These are phyloP conservation scores for Uria lomvia DNA, from an alignment of 2,113 vertebrate species.

Conservation along the genomic window DNA sequence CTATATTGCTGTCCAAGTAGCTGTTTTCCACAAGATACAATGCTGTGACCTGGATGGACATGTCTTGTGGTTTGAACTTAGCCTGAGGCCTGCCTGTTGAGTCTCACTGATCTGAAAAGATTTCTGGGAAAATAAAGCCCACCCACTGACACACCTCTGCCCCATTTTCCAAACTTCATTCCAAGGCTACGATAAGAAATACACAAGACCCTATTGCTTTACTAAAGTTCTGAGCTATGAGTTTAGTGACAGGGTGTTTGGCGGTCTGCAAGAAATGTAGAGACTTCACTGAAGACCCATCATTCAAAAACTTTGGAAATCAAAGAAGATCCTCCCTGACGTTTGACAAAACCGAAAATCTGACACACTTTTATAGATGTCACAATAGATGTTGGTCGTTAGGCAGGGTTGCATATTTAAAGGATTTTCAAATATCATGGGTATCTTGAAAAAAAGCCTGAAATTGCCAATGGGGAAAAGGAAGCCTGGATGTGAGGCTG, in stretches of 20 bases:
- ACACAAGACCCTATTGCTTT: background rate
- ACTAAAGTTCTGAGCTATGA: background rate
- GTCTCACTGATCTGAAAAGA: background rate
- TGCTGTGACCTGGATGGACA: background rate
- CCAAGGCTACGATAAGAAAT: background rate
- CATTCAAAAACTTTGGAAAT: background rate
- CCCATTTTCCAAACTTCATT: background rate
- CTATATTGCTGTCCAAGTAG: background rate
- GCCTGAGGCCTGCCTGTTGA: background rate
- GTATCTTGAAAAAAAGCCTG: background rate
- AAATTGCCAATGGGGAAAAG: background rate
- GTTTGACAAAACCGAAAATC: background rate
- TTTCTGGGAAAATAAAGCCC: background rate
- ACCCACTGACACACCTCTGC: rapidly evolving
- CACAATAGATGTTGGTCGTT: background rate
- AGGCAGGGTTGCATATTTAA: background rate
- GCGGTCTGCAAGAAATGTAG: background rate
- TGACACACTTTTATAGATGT: background rate
- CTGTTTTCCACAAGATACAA: background rate
- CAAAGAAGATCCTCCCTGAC: background rate
- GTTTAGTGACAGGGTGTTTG: background rate
- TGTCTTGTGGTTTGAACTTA: background rate
- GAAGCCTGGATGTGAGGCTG: conserved; percentile 15
- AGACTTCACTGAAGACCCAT: background rate
- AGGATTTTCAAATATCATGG: background rate